Conservation (phyloP, 2,113 vertebrate genomes). For the Hydropotes inermis region DNA sequence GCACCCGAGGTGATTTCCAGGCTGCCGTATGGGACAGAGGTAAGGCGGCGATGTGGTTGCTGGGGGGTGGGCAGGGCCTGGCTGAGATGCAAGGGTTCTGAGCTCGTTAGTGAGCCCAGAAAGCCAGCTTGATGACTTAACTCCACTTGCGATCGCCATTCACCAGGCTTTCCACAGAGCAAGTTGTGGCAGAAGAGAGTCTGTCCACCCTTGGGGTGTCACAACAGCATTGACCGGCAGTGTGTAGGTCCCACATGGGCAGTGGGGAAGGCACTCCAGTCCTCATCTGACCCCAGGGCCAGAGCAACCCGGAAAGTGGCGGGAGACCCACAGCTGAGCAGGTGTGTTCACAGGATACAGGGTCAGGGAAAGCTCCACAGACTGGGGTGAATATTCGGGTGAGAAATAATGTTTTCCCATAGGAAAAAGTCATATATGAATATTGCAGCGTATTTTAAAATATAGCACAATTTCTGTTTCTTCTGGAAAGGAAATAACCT, state of each 20-base stretch:
- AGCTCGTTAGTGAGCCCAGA: neutral
- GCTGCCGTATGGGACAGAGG: conserved; percentile 96
- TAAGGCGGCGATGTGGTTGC: conserved; percentile 65
- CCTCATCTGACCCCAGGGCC: neutral
- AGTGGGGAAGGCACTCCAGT: neutral
- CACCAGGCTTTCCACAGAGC: neutral
- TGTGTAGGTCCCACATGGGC: neutral
- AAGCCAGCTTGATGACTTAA: neutral
- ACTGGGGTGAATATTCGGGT: neutral
- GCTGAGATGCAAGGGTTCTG: neutral
- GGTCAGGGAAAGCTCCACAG: neutral
- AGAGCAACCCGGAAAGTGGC: neutral
- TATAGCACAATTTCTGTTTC: neutral
- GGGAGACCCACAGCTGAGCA: neutral
- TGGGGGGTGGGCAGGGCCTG: neutral
- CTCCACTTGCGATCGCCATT: neutral
- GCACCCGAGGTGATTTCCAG: conserved; percentile 98
- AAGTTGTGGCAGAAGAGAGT: neutral
- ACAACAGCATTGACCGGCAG: fast-evolving
- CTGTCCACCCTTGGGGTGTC: neutral
- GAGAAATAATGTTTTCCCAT: neutral
- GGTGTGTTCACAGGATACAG: neutral
- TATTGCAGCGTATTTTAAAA: neutral
- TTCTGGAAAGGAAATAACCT: neutral
- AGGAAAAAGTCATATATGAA: neutral